Percentiles rank a stretch among this genome's conserved stretches.
phyloP scores from a whole-genome alignment of 2,113 vertebrate species.

The Sylvilagus bachmani region DNA sequence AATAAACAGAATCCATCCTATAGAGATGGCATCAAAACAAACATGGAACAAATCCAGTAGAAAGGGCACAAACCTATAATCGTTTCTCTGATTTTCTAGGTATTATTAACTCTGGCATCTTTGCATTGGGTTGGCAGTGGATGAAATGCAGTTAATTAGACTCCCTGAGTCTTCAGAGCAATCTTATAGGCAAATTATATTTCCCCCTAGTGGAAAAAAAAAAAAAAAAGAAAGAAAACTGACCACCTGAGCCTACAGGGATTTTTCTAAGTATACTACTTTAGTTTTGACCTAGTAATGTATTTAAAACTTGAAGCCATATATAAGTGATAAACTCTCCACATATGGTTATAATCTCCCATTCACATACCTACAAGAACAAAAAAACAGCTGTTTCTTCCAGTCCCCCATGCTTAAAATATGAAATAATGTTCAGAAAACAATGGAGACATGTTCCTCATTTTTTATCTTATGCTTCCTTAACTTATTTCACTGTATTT shows the following conservation, averaged over 20 bases:
- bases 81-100: neutral
- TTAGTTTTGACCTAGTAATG: conserved; percentile 10
- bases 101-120: neutral
- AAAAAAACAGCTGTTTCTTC: neutral
- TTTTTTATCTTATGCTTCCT: neutral
- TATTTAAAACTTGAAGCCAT: neutral
- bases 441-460: neutral
- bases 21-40: neutral
- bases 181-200: neutral
- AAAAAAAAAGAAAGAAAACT: too few species aligned
- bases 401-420: neutral
- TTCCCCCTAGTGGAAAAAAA: neutral
- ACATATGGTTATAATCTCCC: neutral
- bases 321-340: neutral
- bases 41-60: too few species aligned
- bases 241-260: neutral
- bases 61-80: neutral
- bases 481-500: neutral
- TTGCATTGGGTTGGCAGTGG: neutral
- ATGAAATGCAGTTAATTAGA: neutral
- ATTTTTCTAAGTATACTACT: neutral
- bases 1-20: neutral
- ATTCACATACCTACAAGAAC: neutral
- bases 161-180: neutral
- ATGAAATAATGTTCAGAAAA: conserved; percentile 17